These are phyloP conservation scores for Moxostoma hubbsi DNA, from an alignment of 2,797 vertebrate species.

Conservation along the genomic window DNA sequence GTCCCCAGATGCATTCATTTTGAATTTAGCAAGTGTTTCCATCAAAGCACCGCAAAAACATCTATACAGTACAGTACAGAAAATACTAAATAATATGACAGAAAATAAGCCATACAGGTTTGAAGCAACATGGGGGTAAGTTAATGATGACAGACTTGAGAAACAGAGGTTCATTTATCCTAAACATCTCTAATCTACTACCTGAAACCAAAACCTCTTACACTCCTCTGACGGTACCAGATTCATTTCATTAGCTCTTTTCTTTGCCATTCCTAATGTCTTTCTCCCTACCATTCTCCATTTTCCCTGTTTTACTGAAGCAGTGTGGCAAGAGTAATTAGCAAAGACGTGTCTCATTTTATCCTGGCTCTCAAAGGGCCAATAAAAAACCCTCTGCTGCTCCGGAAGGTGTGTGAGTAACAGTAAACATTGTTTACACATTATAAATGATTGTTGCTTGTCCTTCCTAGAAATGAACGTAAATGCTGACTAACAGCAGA, in stretches of 20 bases:
- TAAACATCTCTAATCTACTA: too few relatives aligned
- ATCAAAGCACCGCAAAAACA: too few relatives aligned
- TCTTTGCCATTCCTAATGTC: not conserved
- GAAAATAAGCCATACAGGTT: too few relatives aligned
- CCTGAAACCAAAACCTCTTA: too few relatives aligned
- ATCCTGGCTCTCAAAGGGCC: constrained; percentile 23
- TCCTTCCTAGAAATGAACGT: constrained; percentile 24
- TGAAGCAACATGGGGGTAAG: too few relatives aligned
- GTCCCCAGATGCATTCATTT: not conserved
- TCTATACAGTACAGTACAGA: too few relatives aligned
- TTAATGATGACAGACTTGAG: too few relatives aligned
- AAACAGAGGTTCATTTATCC: too few relatives aligned
- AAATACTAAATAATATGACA: too few relatives aligned
- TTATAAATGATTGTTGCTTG: constrained; percentile 33
- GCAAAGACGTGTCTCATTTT: constrained; percentile 31
- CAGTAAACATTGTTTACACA: constrained; percentile 34
- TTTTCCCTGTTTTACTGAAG: not conserved
- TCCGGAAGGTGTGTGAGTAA: constrained; percentile 32
- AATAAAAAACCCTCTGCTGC: constrained; percentile 18
- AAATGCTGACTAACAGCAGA: constrained; percentile 21
- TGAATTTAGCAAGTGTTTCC: too few relatives aligned
- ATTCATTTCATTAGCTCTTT: too few relatives aligned
- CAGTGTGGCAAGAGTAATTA: constrained; percentile 23
- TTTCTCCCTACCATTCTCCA: not conserved
- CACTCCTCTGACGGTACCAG: too few relatives aligned